Evolutionary conservation across 2,797 vertebrate species (phyloP).

Genomic region (Cyclopterus lumpus): DNA sequence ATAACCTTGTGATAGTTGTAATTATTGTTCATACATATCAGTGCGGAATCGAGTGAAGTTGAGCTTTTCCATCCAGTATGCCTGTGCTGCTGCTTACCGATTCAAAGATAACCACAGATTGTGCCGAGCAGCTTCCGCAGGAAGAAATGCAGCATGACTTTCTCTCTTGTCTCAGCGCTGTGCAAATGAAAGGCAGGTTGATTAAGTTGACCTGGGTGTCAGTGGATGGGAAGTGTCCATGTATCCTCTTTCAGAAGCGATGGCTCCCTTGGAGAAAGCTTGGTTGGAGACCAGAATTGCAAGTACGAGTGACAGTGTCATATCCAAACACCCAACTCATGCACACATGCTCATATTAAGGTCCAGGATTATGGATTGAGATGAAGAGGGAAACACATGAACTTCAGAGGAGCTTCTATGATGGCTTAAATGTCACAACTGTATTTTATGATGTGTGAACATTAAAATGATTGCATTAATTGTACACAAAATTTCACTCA

Average conservation of each 20-base stretch:
- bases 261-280: constrained; percentile 29
- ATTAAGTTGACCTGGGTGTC: constrained; percentile 71
- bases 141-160: constrained; percentile 55
- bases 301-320: neutral
- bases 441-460: constrained; percentile 15
- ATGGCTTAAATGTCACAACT: neutral
- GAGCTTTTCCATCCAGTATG: constrained; percentile 13
- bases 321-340: constrained; percentile 1
- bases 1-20: constrained; percentile 9
- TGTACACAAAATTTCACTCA: neutral
- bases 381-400: neutral
- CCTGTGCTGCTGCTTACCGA: constrained; percentile 28
- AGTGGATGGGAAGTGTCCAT: constrained; percentile 34
- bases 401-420: neutral
- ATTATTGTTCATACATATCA: constrained; percentile 11
- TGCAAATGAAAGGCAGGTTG: constrained; percentile 68
- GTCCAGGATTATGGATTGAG: constrained; percentile 4
- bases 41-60: constrained; percentile 7
- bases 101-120: constrained; percentile 33
- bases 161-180: constrained; percentile 53
- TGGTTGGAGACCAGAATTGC: neutral
- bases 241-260: constrained; percentile 43
- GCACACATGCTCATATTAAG: constrained; percentile 1
- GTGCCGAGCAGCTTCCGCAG: neutral
- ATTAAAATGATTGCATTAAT: neutral